These are phyloP conservation scores for Agapornis canus DNA, from an alignment of 2,797 vertebrate species.

Conservation along the genomic window DNA sequence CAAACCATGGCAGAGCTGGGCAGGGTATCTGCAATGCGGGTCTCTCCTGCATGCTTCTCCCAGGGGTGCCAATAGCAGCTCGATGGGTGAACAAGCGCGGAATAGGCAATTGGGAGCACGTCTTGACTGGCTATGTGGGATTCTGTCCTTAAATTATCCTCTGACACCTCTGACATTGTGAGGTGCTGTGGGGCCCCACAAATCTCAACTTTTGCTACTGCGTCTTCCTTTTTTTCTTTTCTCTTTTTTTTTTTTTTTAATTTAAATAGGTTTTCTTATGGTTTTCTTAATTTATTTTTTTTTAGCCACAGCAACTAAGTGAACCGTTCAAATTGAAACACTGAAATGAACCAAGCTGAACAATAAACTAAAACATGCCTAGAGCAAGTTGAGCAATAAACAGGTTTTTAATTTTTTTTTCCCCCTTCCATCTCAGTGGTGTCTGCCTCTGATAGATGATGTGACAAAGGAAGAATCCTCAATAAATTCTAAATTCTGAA, in stretches of 20 bases:
- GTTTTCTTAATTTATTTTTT: slow-evolving; percentile 69
- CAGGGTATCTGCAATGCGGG: slow-evolving; percentile 53
- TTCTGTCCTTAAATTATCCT: slow-evolving; percentile 54
- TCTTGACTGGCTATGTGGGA: neutral
- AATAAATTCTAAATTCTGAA: slow-evolving; percentile 80
- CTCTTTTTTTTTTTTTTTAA: neutral
- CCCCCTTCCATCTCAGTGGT: slow-evolving; percentile 74
- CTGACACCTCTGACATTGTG: slow-evolving; percentile 64
- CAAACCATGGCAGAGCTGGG: neutral
- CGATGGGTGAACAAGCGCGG: accelerated
- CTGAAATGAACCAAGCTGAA: slow-evolving; percentile 80
- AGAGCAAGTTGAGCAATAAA: slow-evolving; percentile 83
- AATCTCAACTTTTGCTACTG: slow-evolving; percentile 55
- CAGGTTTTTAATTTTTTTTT: slow-evolving; percentile 82
- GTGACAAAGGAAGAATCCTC: slow-evolving; percentile 76
- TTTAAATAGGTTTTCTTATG: slow-evolving; percentile 66
- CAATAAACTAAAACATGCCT: slow-evolving; percentile 84
- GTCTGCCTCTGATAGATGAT: slow-evolving; percentile 82
- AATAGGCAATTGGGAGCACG: slow-evolving; percentile 7
- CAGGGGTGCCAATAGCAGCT: neutral
- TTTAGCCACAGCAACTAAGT: slow-evolving; percentile 75
- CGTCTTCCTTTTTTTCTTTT: neutral
- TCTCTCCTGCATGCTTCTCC: slow-evolving; percentile 1
- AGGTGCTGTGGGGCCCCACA: slow-evolving; percentile 55
- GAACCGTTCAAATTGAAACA: slow-evolving; percentile 74